Evolutionary conservation across 2,888 invertebrate genomes (phyloP).

Genomic region (Lasioglossum leucozonium): DNA sequence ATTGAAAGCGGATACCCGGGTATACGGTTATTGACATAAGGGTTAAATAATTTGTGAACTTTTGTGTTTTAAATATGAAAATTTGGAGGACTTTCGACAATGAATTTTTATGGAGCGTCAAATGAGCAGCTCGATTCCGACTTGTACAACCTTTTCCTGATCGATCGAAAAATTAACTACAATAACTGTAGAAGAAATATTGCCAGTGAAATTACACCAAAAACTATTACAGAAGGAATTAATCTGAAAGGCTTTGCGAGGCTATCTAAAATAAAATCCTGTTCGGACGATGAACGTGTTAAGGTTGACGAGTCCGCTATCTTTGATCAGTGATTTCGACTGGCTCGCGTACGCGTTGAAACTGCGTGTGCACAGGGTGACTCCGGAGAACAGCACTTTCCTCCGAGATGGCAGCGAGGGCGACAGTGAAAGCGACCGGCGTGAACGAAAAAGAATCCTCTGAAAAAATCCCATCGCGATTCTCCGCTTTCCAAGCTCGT

Average conservation of each 20-base stretch:
- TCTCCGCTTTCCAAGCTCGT: constrained; percentile 16
- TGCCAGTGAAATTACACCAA: too few species aligned
- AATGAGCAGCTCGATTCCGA: not conserved
- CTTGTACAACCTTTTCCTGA: not conserved
- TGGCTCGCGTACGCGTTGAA: not conserved
- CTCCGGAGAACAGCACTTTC: constrained; percentile 26
- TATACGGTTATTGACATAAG: too few species aligned
- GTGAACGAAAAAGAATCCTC: not conserved
- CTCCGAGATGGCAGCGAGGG: constrained; percentile 33
- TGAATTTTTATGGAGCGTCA: not conserved
- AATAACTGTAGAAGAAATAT: not conserved
- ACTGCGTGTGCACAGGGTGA: constrained; percentile 4
- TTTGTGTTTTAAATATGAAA: too few species aligned
- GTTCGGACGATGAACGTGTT: too few species aligned
- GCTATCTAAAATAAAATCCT: not conserved
- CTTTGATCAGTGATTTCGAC: not conserved
- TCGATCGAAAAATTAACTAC: not conserved
- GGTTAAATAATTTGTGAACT: too few species aligned
- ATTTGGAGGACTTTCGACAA: too few species aligned
- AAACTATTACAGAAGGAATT: not conserved
- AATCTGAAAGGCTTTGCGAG: not conserved
- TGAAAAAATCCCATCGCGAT: constrained; percentile 9
- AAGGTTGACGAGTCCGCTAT: too few species aligned
- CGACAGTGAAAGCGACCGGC: constrained; percentile 48
- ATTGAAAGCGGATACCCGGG: too few species aligned